phyloP scores from a whole-genome alignment of 2,888 invertebrate genomes.

The Eupelmus urozonus region DNA sequence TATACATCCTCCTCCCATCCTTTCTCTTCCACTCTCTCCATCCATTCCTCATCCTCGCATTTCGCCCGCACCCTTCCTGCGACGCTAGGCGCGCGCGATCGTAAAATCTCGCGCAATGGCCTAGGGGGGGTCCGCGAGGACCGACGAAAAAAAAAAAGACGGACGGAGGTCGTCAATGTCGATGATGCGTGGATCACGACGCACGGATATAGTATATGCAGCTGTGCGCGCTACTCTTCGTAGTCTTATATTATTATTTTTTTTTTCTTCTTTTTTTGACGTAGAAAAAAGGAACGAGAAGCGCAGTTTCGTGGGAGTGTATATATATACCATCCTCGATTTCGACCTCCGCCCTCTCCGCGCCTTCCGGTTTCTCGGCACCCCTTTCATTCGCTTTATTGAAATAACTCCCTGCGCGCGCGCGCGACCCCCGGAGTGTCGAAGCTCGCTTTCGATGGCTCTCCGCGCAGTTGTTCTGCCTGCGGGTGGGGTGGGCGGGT shows the following conservation, averaged over 20 bases:
- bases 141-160: too few species aligned
- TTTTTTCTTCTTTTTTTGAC: conserved; percentile 25
- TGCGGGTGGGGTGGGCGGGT: too few species aligned
- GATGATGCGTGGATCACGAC: conserved; percentile 76
- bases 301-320: too few species aligned
- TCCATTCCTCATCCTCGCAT: background rate
- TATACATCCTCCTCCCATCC: background rate
- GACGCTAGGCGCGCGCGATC: conserved; percentile 12
- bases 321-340: conserved; percentile 26
- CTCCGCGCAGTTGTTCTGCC: too few species aligned
- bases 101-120: conserved; percentile 42
- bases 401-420: conserved; percentile 65
- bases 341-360: background rate
- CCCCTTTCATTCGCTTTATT: conserved; percentile 65
- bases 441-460: too few species aligned
- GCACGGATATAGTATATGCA: background rate
- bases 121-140: too few species aligned
- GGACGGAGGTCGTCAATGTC: conserved; percentile 76
- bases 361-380: background rate
- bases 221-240: background rate
- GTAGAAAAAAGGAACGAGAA: background rate
- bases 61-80: conserved; percentile 22
- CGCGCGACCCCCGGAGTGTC: background rate
- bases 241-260: conserved; percentile 18
- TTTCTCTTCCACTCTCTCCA: background rate